Evolutionary conservation across 2,113 vertebrate genomes (phyloP).

Genomic region (Pyxicephalus adspersus): DNA sequence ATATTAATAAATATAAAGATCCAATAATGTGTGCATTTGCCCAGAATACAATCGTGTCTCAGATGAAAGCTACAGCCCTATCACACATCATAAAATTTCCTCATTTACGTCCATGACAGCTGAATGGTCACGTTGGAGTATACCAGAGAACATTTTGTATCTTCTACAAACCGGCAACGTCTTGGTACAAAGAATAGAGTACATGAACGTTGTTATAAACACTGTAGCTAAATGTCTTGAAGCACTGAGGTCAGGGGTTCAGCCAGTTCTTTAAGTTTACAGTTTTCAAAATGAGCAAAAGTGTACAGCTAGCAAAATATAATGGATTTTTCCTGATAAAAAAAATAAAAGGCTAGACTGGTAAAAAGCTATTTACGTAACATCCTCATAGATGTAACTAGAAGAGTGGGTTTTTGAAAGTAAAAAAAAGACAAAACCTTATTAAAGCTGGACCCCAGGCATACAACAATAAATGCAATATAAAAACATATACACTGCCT

Average conservation of each 20-base stretch:
- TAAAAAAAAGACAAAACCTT: background rate
- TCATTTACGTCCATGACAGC: background rate
- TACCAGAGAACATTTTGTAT: constrained; percentile 42
- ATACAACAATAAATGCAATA: too few relatives aligned
- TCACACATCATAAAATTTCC: constrained; percentile 26
- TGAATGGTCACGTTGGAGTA: background rate
- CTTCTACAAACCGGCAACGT: background rate
- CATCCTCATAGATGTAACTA: background rate
- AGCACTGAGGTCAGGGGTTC: constrained; percentile 39
- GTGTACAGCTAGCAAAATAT: constrained; percentile 3
- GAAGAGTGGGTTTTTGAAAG: background rate
- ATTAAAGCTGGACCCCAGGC: too few relatives aligned
- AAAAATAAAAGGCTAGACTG: background rate
- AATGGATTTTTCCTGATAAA: constrained; percentile 3
- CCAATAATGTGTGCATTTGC: too few relatives aligned
- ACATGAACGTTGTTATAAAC: constrained; percentile 28
- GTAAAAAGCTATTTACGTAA: background rate
- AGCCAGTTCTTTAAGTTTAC: background rate
- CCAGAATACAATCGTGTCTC: too few relatives aligned
- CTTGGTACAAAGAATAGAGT: constrained; percentile 21
- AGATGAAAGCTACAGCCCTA: too few relatives aligned
- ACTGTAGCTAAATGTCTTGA: constrained; percentile 15
- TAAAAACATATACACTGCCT: too few relatives aligned
- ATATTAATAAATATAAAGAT: too few relatives aligned
- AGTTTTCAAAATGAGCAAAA: constrained; percentile 16